These are phyloP conservation scores for Protophormia terraenovae DNA, from an alignment of 2,888 invertebrate species.

Conservation along the genomic window DNA sequence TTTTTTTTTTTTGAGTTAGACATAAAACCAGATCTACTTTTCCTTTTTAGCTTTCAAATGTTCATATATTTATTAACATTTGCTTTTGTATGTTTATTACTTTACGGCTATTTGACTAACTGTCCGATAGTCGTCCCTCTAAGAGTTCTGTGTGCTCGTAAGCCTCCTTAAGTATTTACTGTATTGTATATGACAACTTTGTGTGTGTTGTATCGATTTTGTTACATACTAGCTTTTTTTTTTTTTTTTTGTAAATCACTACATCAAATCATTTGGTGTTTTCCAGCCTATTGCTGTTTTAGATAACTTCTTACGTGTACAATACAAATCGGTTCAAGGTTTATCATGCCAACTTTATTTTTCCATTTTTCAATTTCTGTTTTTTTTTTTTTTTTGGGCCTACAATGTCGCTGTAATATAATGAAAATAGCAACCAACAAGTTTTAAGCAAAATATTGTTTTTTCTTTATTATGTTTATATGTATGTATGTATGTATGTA, in stretches of 20 bases:
- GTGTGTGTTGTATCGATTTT: not conserved
- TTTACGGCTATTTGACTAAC: not conserved
- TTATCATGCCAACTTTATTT: slow-evolving; percentile 49
- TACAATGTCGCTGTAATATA: slow-evolving; percentile 15
- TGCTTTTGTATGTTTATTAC: slow-evolving; percentile 17
- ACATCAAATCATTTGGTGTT: slow-evolving; percentile 15
- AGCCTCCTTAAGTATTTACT: not conserved
- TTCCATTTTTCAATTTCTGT: not conserved
- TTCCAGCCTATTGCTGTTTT: slow-evolving; percentile 41
- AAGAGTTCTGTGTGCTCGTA: not conserved
- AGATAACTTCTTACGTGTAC: slow-evolving; percentile 28
- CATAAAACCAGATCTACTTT: slow-evolving; percentile 27
- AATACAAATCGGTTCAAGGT: slow-evolving; percentile 60
- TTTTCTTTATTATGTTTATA: too few species aligned
- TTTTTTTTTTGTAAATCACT: slow-evolving; percentile 29
- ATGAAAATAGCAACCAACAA: slow-evolving; percentile 9
- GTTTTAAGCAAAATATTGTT: slow-evolving; percentile 26
- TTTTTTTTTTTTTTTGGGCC: not conserved
- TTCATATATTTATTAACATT: slow-evolving; percentile 11
- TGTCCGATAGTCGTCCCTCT: not conserved
- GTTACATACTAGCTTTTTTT: slow-evolving; percentile 12
- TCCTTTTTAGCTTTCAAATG: slow-evolving; percentile 1
- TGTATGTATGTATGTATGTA: too few species aligned
- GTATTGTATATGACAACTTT: not conserved
- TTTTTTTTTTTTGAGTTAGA: not conserved